phyloP scores from a whole-genome alignment of 2,113 vertebrate genomes.

The Cyprinodon brontotheroides region DNA sequence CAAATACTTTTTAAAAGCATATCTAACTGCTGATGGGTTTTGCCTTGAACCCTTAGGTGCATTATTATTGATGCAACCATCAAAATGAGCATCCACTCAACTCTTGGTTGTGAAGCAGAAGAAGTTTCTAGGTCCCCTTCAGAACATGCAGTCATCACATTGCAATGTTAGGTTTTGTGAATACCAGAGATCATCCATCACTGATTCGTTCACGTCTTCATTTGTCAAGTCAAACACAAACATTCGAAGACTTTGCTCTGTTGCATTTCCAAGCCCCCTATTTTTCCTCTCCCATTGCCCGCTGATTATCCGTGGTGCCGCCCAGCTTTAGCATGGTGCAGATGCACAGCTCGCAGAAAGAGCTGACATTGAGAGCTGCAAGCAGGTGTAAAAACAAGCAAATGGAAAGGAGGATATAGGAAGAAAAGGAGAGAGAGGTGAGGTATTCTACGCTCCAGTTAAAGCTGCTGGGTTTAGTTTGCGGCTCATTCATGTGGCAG shows the following conservation, averaged over 20 bases:
- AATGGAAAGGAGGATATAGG: slow-evolving; percentile 10
- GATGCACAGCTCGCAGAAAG: slow-evolving; percentile 40
- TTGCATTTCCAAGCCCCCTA: slow-evolving; percentile 34
- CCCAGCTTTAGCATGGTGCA: slow-evolving; percentile 45
- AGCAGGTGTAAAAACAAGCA: slow-evolving; percentile 77
- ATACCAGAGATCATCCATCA: slow-evolving; percentile 56
- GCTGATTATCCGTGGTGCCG: slow-evolving; percentile 51
- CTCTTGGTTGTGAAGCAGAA: slow-evolving; percentile 4
- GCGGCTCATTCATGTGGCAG: slow-evolving; percentile 62
- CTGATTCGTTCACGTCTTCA: slow-evolving; percentile 47
- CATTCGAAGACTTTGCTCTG: slow-evolving; percentile 42
- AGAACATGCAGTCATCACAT: slow-evolving; percentile 12
- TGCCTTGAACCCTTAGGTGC: slow-evolving; percentile 4
- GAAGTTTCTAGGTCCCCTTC: background rate
- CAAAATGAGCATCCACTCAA: slow-evolving; percentile 22
- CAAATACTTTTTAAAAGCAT: too few relatives aligned
- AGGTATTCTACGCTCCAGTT: slow-evolving; percentile 43
- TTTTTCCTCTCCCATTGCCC: slow-evolving; percentile 44
- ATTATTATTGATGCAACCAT: background rate
- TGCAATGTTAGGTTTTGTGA: slow-evolving; percentile 7
- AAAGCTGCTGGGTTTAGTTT: slow-evolving; percentile 44
- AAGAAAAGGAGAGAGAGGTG: slow-evolving; percentile 42
- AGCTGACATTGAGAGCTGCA: slow-evolving; percentile 15
- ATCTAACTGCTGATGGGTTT: too few relatives aligned
- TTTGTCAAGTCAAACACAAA: slow-evolving; percentile 42